A percentile compares a stretch with the other conserved stretches of the same genome.
These are phyloP conservation scores for Drosophila trapezifrons DNA, from an alignment of 1,140 invertebrate species.

Conservation along the genomic window DNA sequence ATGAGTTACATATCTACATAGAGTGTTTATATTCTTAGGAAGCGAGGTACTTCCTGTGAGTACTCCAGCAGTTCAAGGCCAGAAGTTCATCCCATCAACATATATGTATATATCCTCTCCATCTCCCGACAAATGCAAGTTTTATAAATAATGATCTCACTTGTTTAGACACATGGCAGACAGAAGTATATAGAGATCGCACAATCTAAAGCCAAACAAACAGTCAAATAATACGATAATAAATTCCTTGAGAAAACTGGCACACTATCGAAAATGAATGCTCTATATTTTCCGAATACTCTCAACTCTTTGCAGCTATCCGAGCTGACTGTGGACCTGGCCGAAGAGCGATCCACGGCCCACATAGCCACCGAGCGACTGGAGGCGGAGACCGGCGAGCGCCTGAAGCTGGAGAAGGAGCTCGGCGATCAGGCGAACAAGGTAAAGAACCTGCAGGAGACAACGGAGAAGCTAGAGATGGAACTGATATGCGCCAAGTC, in stretches of 20 bases:
- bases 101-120: slow-evolving; percentile 6
- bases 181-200: slow-evolving; percentile 13
- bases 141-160: slow-evolving; percentile 33
- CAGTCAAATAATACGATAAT: slow-evolving; percentile 17
- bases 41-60: neutral
- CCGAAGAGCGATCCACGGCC: slow-evolving; percentile 95
- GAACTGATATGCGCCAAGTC: slow-evolving; percentile 90
- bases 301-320: slow-evolving; percentile 88
- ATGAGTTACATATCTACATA: neutral
- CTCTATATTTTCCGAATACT: slow-evolving; percentile 45
- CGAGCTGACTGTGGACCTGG: slow-evolving; percentile 95
- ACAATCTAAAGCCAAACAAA: slow-evolving; percentile 10
- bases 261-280: slow-evolving; percentile 24
- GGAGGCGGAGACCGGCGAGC: slow-evolving; percentile 92
- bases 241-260: slow-evolving; percentile 22
- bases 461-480: slow-evolving; percentile 93
- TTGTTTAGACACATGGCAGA: slow-evolving; percentile 34
- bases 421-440: slow-evolving; percentile 91
- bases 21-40: neutral
- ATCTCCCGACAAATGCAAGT: neutral
- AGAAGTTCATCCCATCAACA: neutral
- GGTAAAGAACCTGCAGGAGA: slow-evolving; percentile 90
- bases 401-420: slow-evolving; percentile 92
- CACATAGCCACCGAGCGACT: slow-evolving; percentile 94
- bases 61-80: slow-evolving; percentile 13